phyloP scores from a whole-genome alignment of 2,888 invertebrate genomes.

The Amitus sp. region DNA sequence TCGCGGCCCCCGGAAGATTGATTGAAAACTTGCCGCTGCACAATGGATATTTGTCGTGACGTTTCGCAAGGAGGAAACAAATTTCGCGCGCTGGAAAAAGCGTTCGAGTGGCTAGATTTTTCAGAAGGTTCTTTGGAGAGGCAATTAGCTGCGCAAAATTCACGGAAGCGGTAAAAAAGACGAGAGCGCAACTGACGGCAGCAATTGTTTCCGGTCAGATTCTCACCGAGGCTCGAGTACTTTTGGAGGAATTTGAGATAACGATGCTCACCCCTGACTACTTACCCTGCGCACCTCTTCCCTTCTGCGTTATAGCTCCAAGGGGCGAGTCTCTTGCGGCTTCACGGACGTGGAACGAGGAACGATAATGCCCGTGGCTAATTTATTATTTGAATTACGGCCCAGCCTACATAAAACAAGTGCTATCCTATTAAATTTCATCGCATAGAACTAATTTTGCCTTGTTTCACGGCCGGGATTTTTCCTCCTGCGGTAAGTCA shows the following conservation, averaged over 20 bases:
- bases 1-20: slow-evolving; percentile 9
- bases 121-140: background rate
- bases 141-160: background rate
- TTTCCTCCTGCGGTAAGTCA: slow-evolving; percentile 29
- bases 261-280: slow-evolving; percentile 45
- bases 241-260: slow-evolving; percentile 44
- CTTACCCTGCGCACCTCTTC: slow-evolving; percentile 38
- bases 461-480: slow-evolving; percentile 25
- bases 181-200: slow-evolving; percentile 25
- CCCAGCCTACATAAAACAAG: slow-evolving; percentile 39
- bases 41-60: slow-evolving; percentile 8
- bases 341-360: slow-evolving; percentile 44
- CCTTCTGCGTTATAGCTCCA: slow-evolving; percentile 38
- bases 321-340: slow-evolving; percentile 43
- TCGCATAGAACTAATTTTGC: slow-evolving; percentile 40
- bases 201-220: slow-evolving; percentile 49
- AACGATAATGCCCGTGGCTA: slow-evolving; percentile 44
- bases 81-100: too few species aligned
- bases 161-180: slow-evolving; percentile 18
- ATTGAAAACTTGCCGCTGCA: slow-evolving; percentile 17
- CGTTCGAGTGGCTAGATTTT: too few species aligned
- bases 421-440: slow-evolving; percentile 42
- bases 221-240: slow-evolving; percentile 44
- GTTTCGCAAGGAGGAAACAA: too few species aligned
- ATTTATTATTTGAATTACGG: slow-evolving; percentile 44